Evolutionary conservation across 2,888 invertebrate genomes (phyloP), one percentile per base, ranked within the genome.

Genomic region (Caenorhabditis sp.): DNA sequence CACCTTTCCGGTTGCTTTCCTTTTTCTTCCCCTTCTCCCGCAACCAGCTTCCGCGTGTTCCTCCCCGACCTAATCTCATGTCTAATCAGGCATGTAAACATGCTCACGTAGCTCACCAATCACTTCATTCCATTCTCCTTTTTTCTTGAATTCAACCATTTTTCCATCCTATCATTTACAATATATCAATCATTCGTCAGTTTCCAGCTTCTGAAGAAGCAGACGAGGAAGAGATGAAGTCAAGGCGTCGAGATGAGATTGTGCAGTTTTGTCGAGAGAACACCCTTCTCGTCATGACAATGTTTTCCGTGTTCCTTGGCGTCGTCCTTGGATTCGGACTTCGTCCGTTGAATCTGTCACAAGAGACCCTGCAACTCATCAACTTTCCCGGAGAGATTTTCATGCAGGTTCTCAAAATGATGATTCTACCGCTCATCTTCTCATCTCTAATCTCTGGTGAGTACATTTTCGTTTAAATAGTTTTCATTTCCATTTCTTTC

Each of bases 321-420:
- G 85, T 86, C 26, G 69, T 79, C 19, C 49, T 86, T 12, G 93
- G 93, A 10, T 90, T 93, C 66, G 83, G 89, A 6, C 89, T 93
- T 26, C 90, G 92, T 19, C 89, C 95, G 35, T 93, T 95, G 88
- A 93, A 95, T 77, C 94, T 96, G 66, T 94, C 95, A 49, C 85
- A 87, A 19, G 92, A 91, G 51, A 90, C 91, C n/a, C 88, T 92
- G 22, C 87, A 90, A 93, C 93, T 96, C 83, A 95, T 96, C 88
- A 95, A 96, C 12, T 96, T 96, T 92, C 96, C 96, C 10, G 96
- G 96, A 44, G 96, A 96, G 92, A 94, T 96, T 8, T 96, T 96
- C 92, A 96, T 96, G 95, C 94, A 96, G 88, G 94, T 96, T 26
- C 93, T 96, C 31, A 96, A 96, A 92, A 94, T 96, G 87, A 95